Percentiles rank a stretch among this genome's conserved stretches.
phyloP scores from a whole-genome alignment of 2,113 vertebrate species.

The Thomomys bottae region DNA sequence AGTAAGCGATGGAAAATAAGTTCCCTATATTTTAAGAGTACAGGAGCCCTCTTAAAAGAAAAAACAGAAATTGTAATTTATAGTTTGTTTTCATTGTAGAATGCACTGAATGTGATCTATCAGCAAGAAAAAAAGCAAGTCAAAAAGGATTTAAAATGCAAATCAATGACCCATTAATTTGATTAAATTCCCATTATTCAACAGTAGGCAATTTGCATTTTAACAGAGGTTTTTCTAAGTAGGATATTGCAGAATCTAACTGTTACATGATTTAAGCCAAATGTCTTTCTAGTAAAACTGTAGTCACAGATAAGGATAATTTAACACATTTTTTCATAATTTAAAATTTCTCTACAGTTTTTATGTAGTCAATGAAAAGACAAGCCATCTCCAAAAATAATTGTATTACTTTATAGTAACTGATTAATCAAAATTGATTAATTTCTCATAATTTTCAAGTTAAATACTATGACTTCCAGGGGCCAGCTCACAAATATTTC shows the following conservation, averaged over 20 bases:
- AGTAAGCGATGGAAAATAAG: constrained; percentile 1
- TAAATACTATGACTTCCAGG: not conserved
- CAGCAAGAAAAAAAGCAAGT: constrained; percentile 59
- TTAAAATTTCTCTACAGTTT: not conserved
- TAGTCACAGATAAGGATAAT: not conserved
- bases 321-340: not conserved
- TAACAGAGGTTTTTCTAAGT: constrained; percentile 60
- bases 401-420: not conserved
- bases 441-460: constrained; percentile 13
- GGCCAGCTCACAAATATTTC: not conserved
- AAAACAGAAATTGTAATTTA: constrained; percentile 10
- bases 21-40: not conserved
- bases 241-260: constrained; percentile 19
- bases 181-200: constrained; percentile 63
- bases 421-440: constrained; percentile 2
- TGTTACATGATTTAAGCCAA: constrained; percentile 13
- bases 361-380: not conserved
- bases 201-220: constrained; percentile 58
- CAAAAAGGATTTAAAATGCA: constrained; percentile 66
- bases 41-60: not conserved
- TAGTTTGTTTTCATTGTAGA: constrained; percentile 20
- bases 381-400: not conserved
- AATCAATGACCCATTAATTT: constrained; percentile 66
- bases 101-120: constrained; percentile 36
- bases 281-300: not conserved